These are phyloP conservation scores for Pygoscelis adeliae DNA, from an alignment of 2,113 vertebrate species.

Conservation along the genomic window DNA sequence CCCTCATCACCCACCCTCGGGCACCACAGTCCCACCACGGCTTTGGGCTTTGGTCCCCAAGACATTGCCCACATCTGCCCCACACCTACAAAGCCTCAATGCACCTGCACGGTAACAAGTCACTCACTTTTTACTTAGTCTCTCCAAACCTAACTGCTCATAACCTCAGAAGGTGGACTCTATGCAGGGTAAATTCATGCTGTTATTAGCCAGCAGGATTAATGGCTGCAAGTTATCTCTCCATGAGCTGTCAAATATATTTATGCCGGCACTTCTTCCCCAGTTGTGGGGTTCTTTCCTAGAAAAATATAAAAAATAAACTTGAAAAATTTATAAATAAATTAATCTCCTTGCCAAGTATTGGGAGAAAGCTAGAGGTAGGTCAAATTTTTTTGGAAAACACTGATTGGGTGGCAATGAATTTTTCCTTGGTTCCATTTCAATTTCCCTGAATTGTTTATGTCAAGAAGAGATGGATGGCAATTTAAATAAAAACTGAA, in stretches of 20 bases:
- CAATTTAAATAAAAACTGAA: conserved; percentile 39
- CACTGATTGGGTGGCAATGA: neutral
- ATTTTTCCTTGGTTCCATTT: conserved; percentile 13
- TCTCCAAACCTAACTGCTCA: neutral
- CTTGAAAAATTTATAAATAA: conserved; percentile 1
- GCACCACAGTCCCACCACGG: rapidly evolving
- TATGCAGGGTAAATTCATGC: neutral
- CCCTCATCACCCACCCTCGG: rapidly evolving
- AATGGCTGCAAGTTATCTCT: neutral
- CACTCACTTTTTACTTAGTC: neutral
- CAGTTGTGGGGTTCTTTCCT: neutral
- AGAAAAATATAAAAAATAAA: neutral
- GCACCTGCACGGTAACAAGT: neutral
- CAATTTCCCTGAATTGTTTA: neutral
- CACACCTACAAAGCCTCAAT: neutral
- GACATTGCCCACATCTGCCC: neutral
- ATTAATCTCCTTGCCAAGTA: neutral
- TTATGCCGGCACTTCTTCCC: neutral
- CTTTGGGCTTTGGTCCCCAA: neutral
- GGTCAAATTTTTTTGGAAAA: neutral
- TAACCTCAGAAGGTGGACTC: neutral
- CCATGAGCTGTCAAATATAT: neutral
- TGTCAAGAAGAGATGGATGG: conserved; percentile 16
- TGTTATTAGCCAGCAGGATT: neutral
- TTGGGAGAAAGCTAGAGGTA: neutral